A percentile compares a stretch with the other conserved stretches of the same genome.
Conservation (phyloP, 2,888 invertebrate genomes). For the Drosophila phalerata region DNA sequence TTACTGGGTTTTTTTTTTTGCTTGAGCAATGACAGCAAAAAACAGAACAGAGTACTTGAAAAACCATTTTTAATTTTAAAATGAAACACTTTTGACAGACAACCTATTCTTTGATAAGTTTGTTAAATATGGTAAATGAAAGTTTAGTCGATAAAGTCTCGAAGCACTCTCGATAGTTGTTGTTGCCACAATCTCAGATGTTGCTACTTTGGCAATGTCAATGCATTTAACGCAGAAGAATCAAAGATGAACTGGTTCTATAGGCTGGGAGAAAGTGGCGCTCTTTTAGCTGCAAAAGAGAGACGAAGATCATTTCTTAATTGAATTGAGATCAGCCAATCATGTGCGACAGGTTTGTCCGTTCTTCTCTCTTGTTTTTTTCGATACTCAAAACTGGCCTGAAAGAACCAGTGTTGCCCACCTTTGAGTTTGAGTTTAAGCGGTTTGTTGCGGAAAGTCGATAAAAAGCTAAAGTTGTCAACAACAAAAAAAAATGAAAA, state of each 20-base stretch:
- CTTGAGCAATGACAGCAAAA: background rate
- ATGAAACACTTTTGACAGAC: background rate
- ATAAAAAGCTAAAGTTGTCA: no score
- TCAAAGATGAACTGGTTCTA: slow-evolving; percentile 49
- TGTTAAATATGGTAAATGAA: slow-evolving; percentile 13
- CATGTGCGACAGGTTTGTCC: slow-evolving; percentile 58
- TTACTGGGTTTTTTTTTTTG: no score
- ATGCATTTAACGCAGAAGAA: slow-evolving; percentile 37
- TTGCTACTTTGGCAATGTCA: slow-evolving; percentile 30
- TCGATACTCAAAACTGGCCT: no score
- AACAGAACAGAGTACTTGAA: background rate
- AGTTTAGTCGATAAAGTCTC: slow-evolving; percentile 8
- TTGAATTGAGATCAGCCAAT: slow-evolving; percentile 63
- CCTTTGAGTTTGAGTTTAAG: no score
- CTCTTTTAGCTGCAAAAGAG: slow-evolving; percentile 13
- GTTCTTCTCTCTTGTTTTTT: slow-evolving; percentile 33
- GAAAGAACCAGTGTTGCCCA: no score
- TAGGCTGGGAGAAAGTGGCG: slow-evolving; percentile 53
- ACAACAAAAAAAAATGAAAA: no score
- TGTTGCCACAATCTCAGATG: background rate
- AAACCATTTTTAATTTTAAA: background rate
- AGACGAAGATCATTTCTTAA: slow-evolving; percentile 51
- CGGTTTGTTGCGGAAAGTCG: no score
- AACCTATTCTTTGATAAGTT: background rate
- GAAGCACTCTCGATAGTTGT: slow-evolving; percentile 27